These are phyloP conservation scores for Lepisosteus osseus DNA, from an alignment of 2,113 vertebrate species.

Conservation along the genomic window DNA sequence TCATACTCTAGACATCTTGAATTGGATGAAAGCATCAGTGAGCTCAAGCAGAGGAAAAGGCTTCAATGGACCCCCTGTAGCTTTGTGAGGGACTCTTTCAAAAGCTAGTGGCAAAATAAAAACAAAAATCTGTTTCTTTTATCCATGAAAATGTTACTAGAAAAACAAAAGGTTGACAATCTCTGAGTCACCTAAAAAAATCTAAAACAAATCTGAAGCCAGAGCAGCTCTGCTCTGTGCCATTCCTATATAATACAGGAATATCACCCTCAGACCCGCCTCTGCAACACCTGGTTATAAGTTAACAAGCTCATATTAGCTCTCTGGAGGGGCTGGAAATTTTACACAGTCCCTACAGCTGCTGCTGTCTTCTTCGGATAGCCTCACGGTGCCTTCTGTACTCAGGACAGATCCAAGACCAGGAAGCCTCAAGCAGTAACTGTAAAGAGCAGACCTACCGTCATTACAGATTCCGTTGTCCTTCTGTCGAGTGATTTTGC, in stretches of 20 bases:
- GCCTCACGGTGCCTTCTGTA: not conserved
- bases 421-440: not conserved
- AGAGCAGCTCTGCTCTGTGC: too few species aligned
- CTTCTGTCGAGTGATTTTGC: conserved; percentile 75
- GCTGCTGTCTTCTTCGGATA: not conserved
- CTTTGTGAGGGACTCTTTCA: too few species aligned
- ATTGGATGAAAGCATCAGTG: too few species aligned
- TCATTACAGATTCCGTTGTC: conserved; percentile 77
- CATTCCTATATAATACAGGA: not conserved
- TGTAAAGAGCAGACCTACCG: conserved; percentile 51
- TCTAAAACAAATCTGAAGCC: too few species aligned
- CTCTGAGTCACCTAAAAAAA: too few species aligned
- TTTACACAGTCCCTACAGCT: not conserved
- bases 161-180: too few species aligned
- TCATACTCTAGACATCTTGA: too few species aligned
- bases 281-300: conserved; percentile 24
- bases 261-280: conserved; percentile 20
- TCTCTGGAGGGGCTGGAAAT: not conserved
- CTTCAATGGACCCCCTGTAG: too few species aligned
- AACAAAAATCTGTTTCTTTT: too few species aligned
- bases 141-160: too few species aligned
- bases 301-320: not conserved
- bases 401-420: not conserved
- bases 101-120: too few species aligned
- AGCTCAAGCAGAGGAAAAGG: too few species aligned